phyloP scores from a whole-genome alignment of 2,113 vertebrate genomes.

The Ptilorrhoa leucosticta region DNA sequence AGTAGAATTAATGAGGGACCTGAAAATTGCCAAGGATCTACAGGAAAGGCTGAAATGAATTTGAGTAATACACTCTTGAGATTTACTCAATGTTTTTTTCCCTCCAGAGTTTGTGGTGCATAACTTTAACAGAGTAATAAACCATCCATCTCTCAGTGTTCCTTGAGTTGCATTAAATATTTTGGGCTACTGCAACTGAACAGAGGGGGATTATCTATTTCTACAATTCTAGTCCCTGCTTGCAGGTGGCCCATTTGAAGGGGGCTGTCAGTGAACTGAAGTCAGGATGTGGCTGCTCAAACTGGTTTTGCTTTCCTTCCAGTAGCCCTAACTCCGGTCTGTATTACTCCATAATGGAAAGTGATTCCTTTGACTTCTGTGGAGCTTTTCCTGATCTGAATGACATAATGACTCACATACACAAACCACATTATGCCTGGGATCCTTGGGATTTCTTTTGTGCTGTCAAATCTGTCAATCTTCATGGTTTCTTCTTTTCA shows the following conservation, averaged over 20 bases:
- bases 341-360: not conserved
- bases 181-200: not conserved
- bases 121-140: not conserved
- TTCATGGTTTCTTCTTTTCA: not conserved
- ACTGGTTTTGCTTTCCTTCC: not conserved
- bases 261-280: not conserved
- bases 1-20: not conserved
- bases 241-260: not conserved
- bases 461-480: not conserved
- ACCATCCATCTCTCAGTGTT: not conserved
- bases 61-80: not conserved
- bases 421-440: not conserved
- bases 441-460: not conserved
- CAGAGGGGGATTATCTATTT: not conserved
- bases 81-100: not conserved
- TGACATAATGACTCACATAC: not conserved
- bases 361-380: not conserved
- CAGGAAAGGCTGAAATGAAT: not conserved
- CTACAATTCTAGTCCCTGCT: not conserved
- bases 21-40: not conserved
- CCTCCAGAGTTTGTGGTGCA: not conserved
- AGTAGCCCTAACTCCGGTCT: not conserved
- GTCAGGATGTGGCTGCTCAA: not conserved
- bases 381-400: not conserved
- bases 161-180: not conserved